phyloP scores from a whole-genome alignment of 1,140 invertebrate genomes.

The Cotesia typhae region DNA sequence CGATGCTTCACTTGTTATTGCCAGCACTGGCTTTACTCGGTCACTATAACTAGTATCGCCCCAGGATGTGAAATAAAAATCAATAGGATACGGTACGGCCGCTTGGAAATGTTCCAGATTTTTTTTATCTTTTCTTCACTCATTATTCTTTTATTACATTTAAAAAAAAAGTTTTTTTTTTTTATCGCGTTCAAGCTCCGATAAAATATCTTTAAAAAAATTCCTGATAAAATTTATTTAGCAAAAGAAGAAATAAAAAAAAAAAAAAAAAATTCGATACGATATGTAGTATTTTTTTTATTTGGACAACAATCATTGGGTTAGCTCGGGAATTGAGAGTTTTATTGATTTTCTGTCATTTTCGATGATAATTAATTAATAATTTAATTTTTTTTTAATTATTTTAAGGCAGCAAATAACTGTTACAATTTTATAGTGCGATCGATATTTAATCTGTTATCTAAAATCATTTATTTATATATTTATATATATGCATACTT shows the following conservation, averaged over 20 bases:
- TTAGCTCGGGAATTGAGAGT: background rate
- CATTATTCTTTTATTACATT: conserved; percentile 5
- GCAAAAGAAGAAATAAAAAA: background rate
- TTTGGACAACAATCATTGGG: conserved; percentile 3
- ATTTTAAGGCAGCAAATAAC: conserved; percentile 32
- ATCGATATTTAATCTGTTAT: conserved; percentile 10
- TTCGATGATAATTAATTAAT: background rate
- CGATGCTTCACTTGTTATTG: conserved; percentile 16
- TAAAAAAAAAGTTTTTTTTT: background rate
- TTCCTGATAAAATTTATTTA: background rate
- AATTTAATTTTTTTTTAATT: conserved; percentile 18
- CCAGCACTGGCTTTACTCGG: conserved; percentile 12
- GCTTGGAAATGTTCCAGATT: conserved; percentile 53
- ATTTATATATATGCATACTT: conserved; percentile 19
- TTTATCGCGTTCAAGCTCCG: background rate
- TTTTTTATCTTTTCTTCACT: conserved; percentile 25
- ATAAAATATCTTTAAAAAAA: background rate
- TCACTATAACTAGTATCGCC: conserved; percentile 29
- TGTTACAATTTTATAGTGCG: conserved; percentile 29
- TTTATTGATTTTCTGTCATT: background rate
- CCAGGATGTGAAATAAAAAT: conserved; percentile 56
- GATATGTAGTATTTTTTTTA: background rate
- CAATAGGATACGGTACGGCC: conserved; percentile 51
- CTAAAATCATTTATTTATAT: conserved; percentile 18
- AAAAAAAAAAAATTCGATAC: too few species aligned